A percentile compares a stretch with the other conserved stretches of the same genome.
Evolutionary conservation across 2,888 invertebrate genomes (phyloP).

Genomic region (Cabera pusaria): DNA sequence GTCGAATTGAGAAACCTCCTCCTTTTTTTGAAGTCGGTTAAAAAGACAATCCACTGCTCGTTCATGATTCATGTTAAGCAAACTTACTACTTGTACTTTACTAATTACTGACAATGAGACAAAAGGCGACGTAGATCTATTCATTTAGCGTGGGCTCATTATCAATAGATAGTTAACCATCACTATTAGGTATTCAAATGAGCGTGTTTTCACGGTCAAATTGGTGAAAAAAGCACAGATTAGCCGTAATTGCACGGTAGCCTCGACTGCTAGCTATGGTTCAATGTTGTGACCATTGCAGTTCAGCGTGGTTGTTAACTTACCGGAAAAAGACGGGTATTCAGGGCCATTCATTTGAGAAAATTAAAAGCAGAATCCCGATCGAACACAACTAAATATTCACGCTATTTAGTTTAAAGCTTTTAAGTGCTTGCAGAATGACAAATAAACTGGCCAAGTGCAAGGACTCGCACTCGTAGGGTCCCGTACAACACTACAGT

Average conservation of each 20-base stretch:
- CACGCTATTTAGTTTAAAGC: no score
- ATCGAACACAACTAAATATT: no score
- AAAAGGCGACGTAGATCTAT: conserved; percentile 7
- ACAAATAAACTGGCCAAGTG: no score
- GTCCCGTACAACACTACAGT: no score
- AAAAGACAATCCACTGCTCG: conserved; percentile 6
- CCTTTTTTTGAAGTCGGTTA: no score
- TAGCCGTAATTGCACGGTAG: conserved; percentile 37
- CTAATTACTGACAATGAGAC: conserved; percentile 7
- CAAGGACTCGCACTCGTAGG: no score
- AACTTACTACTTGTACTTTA: conserved; percentile 1
- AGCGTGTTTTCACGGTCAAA: conserved; percentile 40
- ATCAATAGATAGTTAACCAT: conserved; percentile 28
- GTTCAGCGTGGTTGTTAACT: no score
- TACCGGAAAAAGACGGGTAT: conserved; percentile 7
- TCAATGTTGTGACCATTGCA: conserved; percentile 16
- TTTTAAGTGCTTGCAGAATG: no score
- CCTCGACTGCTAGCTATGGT: conserved; percentile 31
- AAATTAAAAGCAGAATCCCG: conserved; percentile 11
- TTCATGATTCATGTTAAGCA: conserved; percentile 5
- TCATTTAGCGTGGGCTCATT: conserved; percentile 17
- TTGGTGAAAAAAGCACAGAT: conserved; percentile 31
- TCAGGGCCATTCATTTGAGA: conserved; percentile 9
- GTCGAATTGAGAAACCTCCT: no score
- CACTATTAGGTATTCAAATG: conserved; percentile 27